Evolutionary conservation across 2,888 invertebrate species (phyloP), one percentile per base, ranked within the genome.

Genomic region (Thalpophila matura): DNA sequence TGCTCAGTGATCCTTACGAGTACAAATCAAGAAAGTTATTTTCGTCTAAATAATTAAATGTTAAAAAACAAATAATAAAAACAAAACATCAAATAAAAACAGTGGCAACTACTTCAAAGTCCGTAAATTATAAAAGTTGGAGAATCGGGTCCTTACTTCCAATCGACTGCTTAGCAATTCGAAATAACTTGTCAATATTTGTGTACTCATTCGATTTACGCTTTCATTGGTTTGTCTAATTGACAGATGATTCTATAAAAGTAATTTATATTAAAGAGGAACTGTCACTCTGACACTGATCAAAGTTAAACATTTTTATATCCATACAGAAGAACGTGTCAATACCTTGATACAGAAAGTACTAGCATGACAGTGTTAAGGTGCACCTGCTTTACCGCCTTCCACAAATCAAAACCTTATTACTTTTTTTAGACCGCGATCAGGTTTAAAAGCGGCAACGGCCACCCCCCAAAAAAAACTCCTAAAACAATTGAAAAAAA

Each of bases 151-250:
- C 14, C n/a, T 35, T 24, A 4, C 20, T 70, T 47, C 42, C 57
- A 47, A 31, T 43, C 47, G 7, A 68, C 16, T 62, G 29, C 40
- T 47, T 40, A 42, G 33, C 18, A 35, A 45, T 45, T 61, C 29
- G 14, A 40, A 50, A 51, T 29, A 62, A 50, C 29, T 55, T 61
- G 62, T 54, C 70, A 67, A 51, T 70, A 70, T 46, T 56, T 68
- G 37, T 38, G n/a, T 31, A 31, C 26, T 55, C 46, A 40, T 37
- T 12, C n/a, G n/a, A 42, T 40, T 42, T 27, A 20, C 14, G 4
- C 43, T 33, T 38, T 10, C 12, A 31, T 26, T 53, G n/a, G 18
- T 47, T 3, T n/a, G 16, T 14, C 4, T 61, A 60, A 60, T 68
- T 37, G 37, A 33, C 20, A 12, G 29, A 3, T 35, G 14, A 53